Base-by-base conservation (phyloP, 2,888 invertebrate genomes). In the Pristionchus maxplancki region DNA sequence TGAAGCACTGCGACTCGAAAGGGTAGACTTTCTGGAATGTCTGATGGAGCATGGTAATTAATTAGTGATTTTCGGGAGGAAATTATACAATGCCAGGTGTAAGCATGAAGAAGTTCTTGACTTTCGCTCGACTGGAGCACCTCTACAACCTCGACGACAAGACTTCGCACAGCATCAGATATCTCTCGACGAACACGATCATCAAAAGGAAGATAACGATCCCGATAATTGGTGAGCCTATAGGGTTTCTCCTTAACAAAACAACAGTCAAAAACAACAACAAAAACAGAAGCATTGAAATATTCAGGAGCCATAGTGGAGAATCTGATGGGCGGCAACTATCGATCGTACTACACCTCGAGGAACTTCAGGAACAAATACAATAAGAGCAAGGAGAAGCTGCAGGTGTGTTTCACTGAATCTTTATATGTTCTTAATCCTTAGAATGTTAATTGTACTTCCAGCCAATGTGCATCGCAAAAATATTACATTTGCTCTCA, bases 271-370 rank as follows among this genome's bases (percentile, higher is more conserved):
- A 58, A 15, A 17, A 58, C 58, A 58, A 28, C 31, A 64, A 64
- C 17, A 58, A 24, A 58, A 58, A n/a, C n/a, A n/a, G n/a, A n/a
- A n/a, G n/a, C n/a, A n/a, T n/a, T n/a, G 8, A 28, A 40, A 34
- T 34, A 37, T 81, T 28, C 48, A 86, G 86, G 86, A 3, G 96
- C 97, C 93, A 98, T 98, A 88, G 97, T 99, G 93, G 98, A 99
- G 95, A 98, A 98, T 96, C 96, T 99, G 89, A 99, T 99, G 97
- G 99, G 99, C 86, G 98, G 98, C 89, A 98, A 98, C 88, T 99
- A 98, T 95, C 97, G 98, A 94, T 97, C 97, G 89, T 97, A 97
- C 95, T 99, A 99, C 96, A 98, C 98, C 31, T 96, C 98, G 88
- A 96, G 98, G 95, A 97, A 97, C 96, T 99, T 99, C 96, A 91